Conservation (phyloP, 2,113 vertebrate species). For the Elephas maximus region DNA sequence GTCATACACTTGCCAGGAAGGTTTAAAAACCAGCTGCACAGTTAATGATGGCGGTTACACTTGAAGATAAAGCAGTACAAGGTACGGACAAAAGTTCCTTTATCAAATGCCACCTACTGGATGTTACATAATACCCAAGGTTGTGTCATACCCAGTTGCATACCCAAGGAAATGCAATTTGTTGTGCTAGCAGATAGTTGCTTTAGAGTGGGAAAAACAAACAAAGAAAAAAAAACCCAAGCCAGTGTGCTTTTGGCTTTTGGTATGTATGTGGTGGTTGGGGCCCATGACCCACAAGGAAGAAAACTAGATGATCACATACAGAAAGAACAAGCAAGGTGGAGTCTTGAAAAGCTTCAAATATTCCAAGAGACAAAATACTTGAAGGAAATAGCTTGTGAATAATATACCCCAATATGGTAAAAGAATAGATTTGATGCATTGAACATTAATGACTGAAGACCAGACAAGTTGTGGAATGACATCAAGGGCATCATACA, state of each 20-base stretch:
- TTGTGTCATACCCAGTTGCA: background rate
- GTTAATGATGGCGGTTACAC: background rate
- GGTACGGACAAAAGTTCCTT: background rate
- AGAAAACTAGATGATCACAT: slow-evolving; percentile 47
- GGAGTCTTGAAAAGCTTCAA: slow-evolving; percentile 39
- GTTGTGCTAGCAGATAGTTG: background rate
- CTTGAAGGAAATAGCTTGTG: background rate
- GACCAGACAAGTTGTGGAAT: too few relatives aligned
- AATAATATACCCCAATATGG: rapidly evolving
- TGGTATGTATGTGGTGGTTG: background rate
- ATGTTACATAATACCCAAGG: background rate
- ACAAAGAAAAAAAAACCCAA: background rate
- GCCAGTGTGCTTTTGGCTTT: background rate
- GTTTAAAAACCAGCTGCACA: background rate
- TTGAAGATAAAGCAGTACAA: background rate
- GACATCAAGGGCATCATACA: too few relatives aligned
- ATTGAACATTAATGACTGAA: too few relatives aligned
- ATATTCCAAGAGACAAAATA: background rate
- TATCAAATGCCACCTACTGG: background rate
- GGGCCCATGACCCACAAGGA: slow-evolving; percentile 51
- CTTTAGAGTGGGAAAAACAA: background rate
- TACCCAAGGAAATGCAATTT: background rate
- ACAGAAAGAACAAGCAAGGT: slow-evolving; percentile 1
- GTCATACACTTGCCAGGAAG: background rate
- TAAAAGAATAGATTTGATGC: too few relatives aligned